Conservation (phyloP, 2,888 invertebrate genomes). For the Perizoma flavofasciatum region DNA sequence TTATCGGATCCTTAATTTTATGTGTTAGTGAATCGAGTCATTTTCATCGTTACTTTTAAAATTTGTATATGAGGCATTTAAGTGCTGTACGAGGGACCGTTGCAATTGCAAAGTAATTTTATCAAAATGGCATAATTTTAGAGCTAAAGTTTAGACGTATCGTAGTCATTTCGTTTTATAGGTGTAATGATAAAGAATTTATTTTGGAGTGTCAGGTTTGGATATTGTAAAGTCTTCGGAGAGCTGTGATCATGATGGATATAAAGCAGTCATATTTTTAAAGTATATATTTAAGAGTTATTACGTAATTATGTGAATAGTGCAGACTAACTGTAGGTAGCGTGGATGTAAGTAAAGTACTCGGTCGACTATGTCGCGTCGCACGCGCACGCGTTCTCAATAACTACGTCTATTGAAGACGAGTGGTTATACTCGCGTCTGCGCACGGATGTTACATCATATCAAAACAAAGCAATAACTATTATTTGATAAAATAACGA, state of each 20-base stretch:
- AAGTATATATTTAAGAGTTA: conserved; percentile 80
- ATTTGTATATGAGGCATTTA: conserved; percentile 81
- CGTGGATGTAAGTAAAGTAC: conserved; percentile 31
- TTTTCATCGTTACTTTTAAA: conserved; percentile 74
- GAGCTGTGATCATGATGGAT: conserved; percentile 83
- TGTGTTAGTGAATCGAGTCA: conserved; percentile 60
- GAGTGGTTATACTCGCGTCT: conserved; percentile 6
- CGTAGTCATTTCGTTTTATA: conserved; percentile 83
- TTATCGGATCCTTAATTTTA: conserved; percentile 69
- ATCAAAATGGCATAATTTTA: conserved; percentile 84
- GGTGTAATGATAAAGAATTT: conserved; percentile 83
- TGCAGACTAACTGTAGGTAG: conserved; percentile 55
- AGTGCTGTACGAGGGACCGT: conserved; percentile 83
- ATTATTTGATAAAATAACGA: conserved; percentile 77
- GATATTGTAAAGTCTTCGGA: conserved; percentile 81
- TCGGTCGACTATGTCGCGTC: conserved; percentile 4
- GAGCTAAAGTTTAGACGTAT: conserved; percentile 79
- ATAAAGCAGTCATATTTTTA: conserved; percentile 84
- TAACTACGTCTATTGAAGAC: conserved; percentile 15
- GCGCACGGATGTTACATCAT: conserved; percentile 71
- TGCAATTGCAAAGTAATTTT: conserved; percentile 83
- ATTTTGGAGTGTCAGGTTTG: conserved; percentile 81
- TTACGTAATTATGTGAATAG: conserved; percentile 73
- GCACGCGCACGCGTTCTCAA: background rate
- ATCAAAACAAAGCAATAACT: conserved; percentile 82